Base-by-base conservation (phyloP, 2,113 vertebrate species). In the Albula glossodonta region DNA sequence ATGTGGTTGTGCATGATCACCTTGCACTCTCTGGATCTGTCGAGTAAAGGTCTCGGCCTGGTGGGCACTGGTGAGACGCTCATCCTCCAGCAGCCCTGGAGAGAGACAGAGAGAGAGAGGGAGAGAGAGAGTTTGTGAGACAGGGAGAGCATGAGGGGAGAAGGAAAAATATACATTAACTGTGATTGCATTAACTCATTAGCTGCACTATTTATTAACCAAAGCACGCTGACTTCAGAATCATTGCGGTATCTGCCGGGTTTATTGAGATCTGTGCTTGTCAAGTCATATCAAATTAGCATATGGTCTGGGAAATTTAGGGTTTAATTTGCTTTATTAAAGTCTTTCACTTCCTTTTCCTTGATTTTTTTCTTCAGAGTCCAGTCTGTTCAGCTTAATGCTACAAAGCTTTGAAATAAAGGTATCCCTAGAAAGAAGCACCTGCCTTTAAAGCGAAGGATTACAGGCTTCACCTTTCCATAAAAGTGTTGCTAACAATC, bases 31-130 rank as follows among this genome's bases (percentile, higher is more conserved):
- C 89, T 96, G 96, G 90, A 96, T 96, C 89, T 96, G 95, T 85
- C 95, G 91, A 63, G 95, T 96, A 90, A 97, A 96, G 60, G 89
- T 95, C 88, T 97, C 96, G 0, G 96, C 96, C 91, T 96, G 97
- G 87, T 96, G 95, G 5, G 97, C 96, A 0, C 96, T 97, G 52
- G 96, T 96, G 91, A 97, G 89, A 0, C 97, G 94, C 87, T 97
- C 96, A 1, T 97, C 97, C 77, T 98, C 97, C 90, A 97, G 83
- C 87, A 97, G 93, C 48, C 96, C 97, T 97, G 91, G 48, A 50
- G 19, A 12, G 53, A 56, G 53, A 56, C 1, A 56, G 60, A 15
- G 60, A 17, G 60, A 19, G 60, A 63, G 53, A 56, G 7, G 70
- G 77, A 60, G 53, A 56, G 57, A 53, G 48, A 82, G 81, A 78